Percentiles rank a stretch among this genome's conserved stretches.
Conservation (phyloP, 2,888 invertebrate species). For the Mythimna vitellina region DNA sequence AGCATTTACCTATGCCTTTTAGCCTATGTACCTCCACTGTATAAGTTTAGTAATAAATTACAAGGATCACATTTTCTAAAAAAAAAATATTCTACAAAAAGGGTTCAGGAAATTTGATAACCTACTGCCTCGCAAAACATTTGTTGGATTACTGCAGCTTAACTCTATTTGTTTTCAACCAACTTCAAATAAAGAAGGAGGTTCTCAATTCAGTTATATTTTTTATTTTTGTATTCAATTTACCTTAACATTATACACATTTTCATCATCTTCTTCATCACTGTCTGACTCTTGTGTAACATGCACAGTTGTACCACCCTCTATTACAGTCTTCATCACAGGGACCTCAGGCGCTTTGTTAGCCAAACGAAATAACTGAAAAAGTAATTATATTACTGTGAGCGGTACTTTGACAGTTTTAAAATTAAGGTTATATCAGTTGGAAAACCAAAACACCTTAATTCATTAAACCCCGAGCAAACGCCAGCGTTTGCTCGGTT, state of each 20-base stretch:
- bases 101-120: too few relatives aligned
- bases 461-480: too few relatives aligned
- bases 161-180: neutral
- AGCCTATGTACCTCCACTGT: too few relatives aligned
- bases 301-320: slow-evolving; percentile 83
- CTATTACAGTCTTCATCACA: slow-evolving; percentile 78
- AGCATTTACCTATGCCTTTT: too few relatives aligned
- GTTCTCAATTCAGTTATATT: too few relatives aligned
- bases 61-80: too few relatives aligned
- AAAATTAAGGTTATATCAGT: neutral
- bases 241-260: slow-evolving; percentile 86
- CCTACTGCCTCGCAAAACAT: too few relatives aligned
- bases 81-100: too few relatives aligned
- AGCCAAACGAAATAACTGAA: slow-evolving; percentile 67
- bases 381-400: slow-evolving; percentile 3
- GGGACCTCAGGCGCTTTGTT: slow-evolving; percentile 63
- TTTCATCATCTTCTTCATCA: slow-evolving; percentile 81
- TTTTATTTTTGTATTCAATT: neutral
- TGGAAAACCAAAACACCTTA: neutral
- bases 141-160: neutral
- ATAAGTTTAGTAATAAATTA: too few relatives aligned
- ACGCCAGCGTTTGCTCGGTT: too few relatives aligned
- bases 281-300: slow-evolving; percentile 82
- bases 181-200: too few relatives aligned
- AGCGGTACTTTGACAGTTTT: neutral